These are phyloP conservation scores for Drosophila santomea DNA, from an alignment of 1,140 invertebrate genomes.

Conservation along the genomic window DNA sequence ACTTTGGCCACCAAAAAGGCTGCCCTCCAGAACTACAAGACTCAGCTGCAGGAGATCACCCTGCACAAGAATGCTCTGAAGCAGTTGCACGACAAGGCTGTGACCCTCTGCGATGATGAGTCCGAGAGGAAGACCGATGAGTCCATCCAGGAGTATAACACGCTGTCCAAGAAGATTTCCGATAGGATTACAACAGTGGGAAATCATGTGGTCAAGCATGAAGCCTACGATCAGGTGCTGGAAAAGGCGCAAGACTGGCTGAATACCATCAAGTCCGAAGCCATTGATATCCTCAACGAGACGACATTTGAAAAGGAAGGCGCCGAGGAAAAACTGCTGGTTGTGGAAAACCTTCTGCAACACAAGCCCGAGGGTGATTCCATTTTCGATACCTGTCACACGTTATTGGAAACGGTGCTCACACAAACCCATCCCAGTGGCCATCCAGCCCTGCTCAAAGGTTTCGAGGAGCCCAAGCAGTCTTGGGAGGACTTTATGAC, in stretches of 20 bases:
- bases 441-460: slow-evolving; percentile 90
- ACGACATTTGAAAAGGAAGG: slow-evolving; percentile 90
- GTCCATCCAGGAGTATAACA: slow-evolving; percentile 89
- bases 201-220: slow-evolving; percentile 92
- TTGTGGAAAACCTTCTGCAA: slow-evolving; percentile 91
- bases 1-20: slow-evolving; percentile 94
- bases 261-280: slow-evolving; percentile 88
- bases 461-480: slow-evolving; percentile 90
- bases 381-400: slow-evolving; percentile 89
- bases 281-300: slow-evolving; percentile 91
- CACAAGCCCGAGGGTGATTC: slow-evolving; percentile 91
- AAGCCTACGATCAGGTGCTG: slow-evolving; percentile 91
- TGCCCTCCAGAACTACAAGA: slow-evolving; percentile 91
- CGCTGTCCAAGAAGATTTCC: slow-evolving; percentile 88
- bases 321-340: slow-evolving; percentile 89
- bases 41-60: slow-evolving; percentile 92
- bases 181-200: slow-evolving; percentile 89
- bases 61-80: slow-evolving; percentile 92
- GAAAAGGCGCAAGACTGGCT: slow-evolving; percentile 90
- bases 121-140: slow-evolving; percentile 89
- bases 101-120: slow-evolving; percentile 90
- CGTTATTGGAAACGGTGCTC: slow-evolving; percentile 90
- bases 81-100: slow-evolving; percentile 91
- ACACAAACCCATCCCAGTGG: slow-evolving; percentile 92
- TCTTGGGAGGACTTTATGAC: slow-evolving; percentile 92